Percentiles rank a stretch among this genome's conserved stretches.
phyloP scores from a whole-genome alignment of 2,888 invertebrate species.

The Rhyacophila evoluta region DNA sequence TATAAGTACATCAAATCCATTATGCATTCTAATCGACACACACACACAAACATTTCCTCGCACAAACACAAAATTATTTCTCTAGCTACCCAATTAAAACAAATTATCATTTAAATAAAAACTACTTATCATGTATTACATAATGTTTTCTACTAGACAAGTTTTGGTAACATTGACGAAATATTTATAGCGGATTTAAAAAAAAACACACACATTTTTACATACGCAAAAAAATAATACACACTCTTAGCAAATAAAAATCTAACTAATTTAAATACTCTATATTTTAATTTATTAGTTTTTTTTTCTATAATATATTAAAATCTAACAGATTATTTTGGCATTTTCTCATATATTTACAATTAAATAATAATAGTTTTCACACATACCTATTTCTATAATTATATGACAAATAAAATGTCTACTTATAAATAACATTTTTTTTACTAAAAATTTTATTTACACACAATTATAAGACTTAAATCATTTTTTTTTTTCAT shows the following conservation, averaged over 20 bases:
- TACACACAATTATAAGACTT: too few relatives aligned
- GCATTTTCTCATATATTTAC: constrained; percentile 1
- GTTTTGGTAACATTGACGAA: not conserved
- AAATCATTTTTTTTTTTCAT: too few relatives aligned
- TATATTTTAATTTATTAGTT: not conserved
- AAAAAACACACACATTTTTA: not conserved
- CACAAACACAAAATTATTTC: not conserved
- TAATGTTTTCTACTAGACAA: not conserved
- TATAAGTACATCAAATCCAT: constrained; percentile 8
- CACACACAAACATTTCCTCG: not conserved
- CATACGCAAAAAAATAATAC: not conserved
- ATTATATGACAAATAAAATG: not conserved
- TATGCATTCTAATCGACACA: constrained; percentile 4
- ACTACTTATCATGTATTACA: not conserved
- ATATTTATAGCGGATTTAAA: not conserved
- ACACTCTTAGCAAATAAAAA: constrained; percentile 4
- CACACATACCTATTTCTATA: not conserved
- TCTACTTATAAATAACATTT: too few relatives aligned
- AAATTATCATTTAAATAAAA: not conserved
- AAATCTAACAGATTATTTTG: constrained; percentile 2
- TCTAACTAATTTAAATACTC: not conserved
- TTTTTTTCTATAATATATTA: not conserved
- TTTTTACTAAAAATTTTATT: too few relatives aligned
- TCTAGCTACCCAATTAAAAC: not conserved
- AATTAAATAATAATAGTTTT: not conserved